Base-by-base conservation (phyloP, 1,140 invertebrate species). In the Rhopalosiphum padi region DNA sequence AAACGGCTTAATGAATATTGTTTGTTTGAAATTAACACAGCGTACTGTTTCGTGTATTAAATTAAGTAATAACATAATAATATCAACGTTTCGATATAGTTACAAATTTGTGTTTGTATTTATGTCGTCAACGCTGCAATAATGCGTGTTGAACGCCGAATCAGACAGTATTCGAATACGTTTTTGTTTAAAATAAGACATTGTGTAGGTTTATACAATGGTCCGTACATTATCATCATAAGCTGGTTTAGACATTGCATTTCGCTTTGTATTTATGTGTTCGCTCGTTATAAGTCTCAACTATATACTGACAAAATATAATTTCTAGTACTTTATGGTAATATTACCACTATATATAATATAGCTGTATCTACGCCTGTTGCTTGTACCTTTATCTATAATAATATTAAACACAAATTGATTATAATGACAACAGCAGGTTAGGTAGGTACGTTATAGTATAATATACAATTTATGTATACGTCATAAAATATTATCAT, bases 281-380 rank as follows among this genome's bases (percentile, higher is more conserved):
- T 77, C 60, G 30, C 60, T 77, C 60, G 60, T 77, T 77, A 18
- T 77, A n/a, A 77, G 60, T 77, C n/a, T 77, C n/a, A 68, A 77
- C 60, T 77, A 77, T 77, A 77, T 18, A 77, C 30, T 77, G 60
- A n/a, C 60, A 77, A 77, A 77, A 77, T 77, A 77, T 77, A 77
- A 77, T 77, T 77, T 77, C 5, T 35, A n/a, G 60, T 77, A n/a
- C 15, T 77, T 77, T n/a, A 77, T 30, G 1, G 30, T 18, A 77
- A 77, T 77, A 77, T 77, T 77, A 77, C n/a, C n/a, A n/a, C n/a
- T 77, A 68, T 53, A 53, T 53, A 53, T 53, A 22, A 53, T 22
- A 53, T n/a, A 35, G 30, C n/a, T n/a, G 3, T 41, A 41, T 41
- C 1, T 77, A 77, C n/a, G 30, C 30, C 1, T 77, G 30, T 77